Evolutionary conservation across 1,140 invertebrate genomes (phyloP), one percentile per base, ranked within the genome.

Genomic region (Heliconius melpomene): DNA sequence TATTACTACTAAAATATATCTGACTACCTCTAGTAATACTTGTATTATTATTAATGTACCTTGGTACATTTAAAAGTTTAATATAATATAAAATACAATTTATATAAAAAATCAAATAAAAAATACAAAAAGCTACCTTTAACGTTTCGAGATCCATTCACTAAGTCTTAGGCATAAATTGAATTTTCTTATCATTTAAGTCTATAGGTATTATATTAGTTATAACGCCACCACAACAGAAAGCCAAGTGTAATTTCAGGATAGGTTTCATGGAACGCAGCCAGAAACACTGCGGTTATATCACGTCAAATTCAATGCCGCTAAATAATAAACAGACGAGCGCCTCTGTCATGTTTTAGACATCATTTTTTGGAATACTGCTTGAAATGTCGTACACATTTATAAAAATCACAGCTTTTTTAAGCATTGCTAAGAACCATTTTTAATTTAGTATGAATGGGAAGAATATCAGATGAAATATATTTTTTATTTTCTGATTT

Each of bases 221-320:
- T 75, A 76, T 26, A 76, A 66, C 70, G 57, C 16, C 74, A 76
- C 54, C 57, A 60, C 54, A 66, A 38, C 26, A 60, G 36, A 70
- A 76, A 66, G 57, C 74, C 46, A 40, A 75, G 36, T 76, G 74
- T 76, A 66, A 76, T 76, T 40, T 66, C 74, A 76, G 74, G 60
- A 76, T 76, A 76, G 74, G 66, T 76, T 76, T 76, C 57, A 76
- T 76, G 74, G 74, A 76, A 76, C 32, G 32, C 74, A 66, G 74
- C 74, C 74, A 76, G 74, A 66, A 46, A 77, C 80, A 78, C 36
- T 81, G 80, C 76, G 80, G 80, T 81, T 81, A 36, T 74, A 77
- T 81, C 76, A 81, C 76, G 76, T 78, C 80, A 81, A 40, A 72
- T 73, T 78, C 72, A 75, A 78, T 78, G 70, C 74, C 38, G 32